These are phyloP conservation scores for Apis florea DNA, from an alignment of 1,140 invertebrate genomes.

Conservation along the genomic window DNA sequence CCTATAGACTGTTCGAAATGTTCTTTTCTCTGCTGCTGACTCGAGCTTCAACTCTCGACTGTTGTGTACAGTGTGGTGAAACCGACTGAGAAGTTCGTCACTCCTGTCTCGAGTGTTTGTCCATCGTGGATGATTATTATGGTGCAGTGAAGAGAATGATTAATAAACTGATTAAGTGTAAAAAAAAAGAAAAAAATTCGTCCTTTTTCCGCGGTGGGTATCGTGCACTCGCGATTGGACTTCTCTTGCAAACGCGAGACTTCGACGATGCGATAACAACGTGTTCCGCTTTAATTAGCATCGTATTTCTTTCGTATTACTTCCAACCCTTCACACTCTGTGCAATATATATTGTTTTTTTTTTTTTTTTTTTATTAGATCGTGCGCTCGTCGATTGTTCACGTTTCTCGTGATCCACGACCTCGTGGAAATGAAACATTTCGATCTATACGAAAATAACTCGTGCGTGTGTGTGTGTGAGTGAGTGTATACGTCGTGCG, in stretches of 20 bases:
- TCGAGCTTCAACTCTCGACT: no score
- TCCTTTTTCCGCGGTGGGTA: slow-evolving; percentile 65
- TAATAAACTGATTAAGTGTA: slow-evolving; percentile 41
- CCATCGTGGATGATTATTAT: background rate
- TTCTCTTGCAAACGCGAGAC: slow-evolving; percentile 4
- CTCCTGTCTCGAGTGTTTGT: background rate
- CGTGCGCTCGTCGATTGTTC: background rate
- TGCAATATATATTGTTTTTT: slow-evolving; percentile 28
- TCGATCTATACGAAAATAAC: no score
- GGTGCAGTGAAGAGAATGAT: background rate
- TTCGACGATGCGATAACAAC: background rate
- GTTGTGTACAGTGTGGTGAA: no score
- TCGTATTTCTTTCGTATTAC: slow-evolving; percentile 32
- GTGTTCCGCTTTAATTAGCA: slow-evolving; percentile 13
- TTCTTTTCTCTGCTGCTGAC: no score
- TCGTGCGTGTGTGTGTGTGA: background rate
- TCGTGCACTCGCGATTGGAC: slow-evolving; percentile 55
- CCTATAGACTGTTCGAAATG: no score
- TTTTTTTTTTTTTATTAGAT: background rate
- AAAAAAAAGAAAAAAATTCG: slow-evolving; percentile 51
- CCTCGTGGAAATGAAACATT: background rate
- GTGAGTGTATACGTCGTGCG: background rate
- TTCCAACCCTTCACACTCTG: slow-evolving; percentile 8
- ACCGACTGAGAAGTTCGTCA: background rate
- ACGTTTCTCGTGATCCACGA: slow-evolving; percentile 3